These are phyloP conservation scores for Drosophila littoralis DNA, from an alignment of 1,140 invertebrate species.

Conservation along the genomic window DNA sequence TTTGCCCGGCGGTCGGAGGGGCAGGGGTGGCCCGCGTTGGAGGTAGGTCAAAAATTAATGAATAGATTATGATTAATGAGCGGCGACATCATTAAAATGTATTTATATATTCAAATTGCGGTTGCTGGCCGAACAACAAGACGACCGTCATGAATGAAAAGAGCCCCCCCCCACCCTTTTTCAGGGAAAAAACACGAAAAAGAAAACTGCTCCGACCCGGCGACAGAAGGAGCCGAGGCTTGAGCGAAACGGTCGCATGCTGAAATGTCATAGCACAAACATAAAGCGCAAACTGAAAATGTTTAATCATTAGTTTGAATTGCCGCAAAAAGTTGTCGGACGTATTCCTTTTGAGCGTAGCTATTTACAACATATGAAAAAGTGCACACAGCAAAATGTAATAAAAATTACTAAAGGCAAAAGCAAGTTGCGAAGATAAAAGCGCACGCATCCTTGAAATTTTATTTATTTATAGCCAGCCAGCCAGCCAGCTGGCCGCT, in stretches of 20 bases:
- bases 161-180: neutral
- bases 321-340: slow-evolving; percentile 66
- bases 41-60: slow-evolving; percentile 75
- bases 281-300: slow-evolving; percentile 64
- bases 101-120: slow-evolving; percentile 81
- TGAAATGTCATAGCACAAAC: slow-evolving; percentile 68
- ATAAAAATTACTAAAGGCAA: slow-evolving; percentile 54
- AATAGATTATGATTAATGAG: slow-evolving; percentile 83
- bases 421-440: slow-evolving; percentile 77
- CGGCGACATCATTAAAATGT: slow-evolving; percentile 82
- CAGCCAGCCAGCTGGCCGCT: slow-evolving; percentile 15
- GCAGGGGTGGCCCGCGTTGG: slow-evolving; percentile 17
- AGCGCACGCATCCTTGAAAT: slow-evolving; percentile 82
- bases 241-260: slow-evolving; percentile 50
- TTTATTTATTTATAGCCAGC: slow-evolving; percentile 80
- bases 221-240: slow-evolving; percentile 6
- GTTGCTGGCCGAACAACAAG: slow-evolving; percentile 58
- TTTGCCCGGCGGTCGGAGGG: neutral
- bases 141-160: slow-evolving; percentile 53
- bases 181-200: neutral
- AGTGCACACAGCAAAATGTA: slow-evolving; percentile 56
- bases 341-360: slow-evolving; percentile 13
- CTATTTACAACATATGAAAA: slow-evolving; percentile 81
- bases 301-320: slow-evolving; percentile 82
- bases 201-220: neutral